These are phyloP conservation scores for Pimpla rufipes DNA, from an alignment of 2,888 invertebrate species.

Conservation along the genomic window DNA sequence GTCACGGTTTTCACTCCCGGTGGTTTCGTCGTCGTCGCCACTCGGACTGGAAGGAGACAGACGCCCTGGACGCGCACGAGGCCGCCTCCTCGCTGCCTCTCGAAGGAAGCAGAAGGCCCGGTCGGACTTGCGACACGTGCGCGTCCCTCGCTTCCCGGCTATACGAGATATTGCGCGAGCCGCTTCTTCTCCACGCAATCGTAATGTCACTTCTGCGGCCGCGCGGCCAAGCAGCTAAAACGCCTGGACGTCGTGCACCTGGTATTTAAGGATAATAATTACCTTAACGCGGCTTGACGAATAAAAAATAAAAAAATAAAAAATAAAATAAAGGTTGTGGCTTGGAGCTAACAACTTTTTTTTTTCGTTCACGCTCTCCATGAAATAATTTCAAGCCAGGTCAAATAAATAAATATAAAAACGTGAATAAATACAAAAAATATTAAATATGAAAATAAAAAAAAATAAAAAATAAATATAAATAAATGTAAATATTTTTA, in stretches of 20 bases:
- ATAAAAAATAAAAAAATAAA: conserved; percentile 13
- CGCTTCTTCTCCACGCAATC: conserved; percentile 56
- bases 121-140: conserved; percentile 40
- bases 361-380: neutral
- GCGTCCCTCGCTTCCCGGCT: conserved; percentile 17
- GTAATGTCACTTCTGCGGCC: conserved; percentile 23
- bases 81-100: conserved; percentile 12
- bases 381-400: neutral
- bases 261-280: conserved; percentile 58
- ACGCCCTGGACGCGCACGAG: neutral
- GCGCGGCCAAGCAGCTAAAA: conserved; percentile 20
- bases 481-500: too few species aligned
- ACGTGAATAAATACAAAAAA: too few species aligned
- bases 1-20: conserved; percentile 35
- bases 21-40: neutral
- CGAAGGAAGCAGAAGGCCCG: conserved; percentile 10
- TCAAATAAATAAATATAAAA: too few species aligned
- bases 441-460: too few species aligned
- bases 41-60: conserved; percentile 20
- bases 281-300: neutral
- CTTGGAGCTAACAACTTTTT: neutral
- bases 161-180: conserved; percentile 42
- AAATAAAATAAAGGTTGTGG: neutral
- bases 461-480: too few species aligned
- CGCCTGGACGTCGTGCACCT: conserved; percentile 34